A percentile compares a stretch with the other conserved stretches of the same genome.
phyloP scores from a whole-genome alignment of 2,113 vertebrate genomes.

The Oxygymnocypris stewartii region DNA sequence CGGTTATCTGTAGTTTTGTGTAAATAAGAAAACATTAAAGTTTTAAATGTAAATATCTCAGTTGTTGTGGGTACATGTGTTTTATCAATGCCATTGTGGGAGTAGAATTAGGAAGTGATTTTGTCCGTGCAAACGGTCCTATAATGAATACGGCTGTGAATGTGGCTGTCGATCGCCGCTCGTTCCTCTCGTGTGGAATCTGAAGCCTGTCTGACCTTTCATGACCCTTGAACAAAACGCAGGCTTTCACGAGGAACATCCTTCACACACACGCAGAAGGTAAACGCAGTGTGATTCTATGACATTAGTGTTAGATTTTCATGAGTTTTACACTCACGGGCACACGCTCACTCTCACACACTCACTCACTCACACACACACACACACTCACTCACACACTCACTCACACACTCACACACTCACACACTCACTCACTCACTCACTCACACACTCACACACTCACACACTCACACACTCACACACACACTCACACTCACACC shows the following conservation, averaged over 20 bases:
- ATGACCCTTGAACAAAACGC: background rate
- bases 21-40: background rate
- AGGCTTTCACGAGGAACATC: background rate
- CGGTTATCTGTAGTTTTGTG: no score
- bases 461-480: no score
- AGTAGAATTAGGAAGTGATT: no score
- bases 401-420: no score
- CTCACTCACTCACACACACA: no score
- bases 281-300: background rate
- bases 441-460: no score
- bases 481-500: no score
- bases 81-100: background rate
- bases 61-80: no score
- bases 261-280: background rate
- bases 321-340: background rate
- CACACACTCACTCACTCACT: no score
- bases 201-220: background rate
- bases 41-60: background rate
- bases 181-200: background rate
- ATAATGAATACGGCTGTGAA: background rate
- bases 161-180: background rate
- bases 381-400: no score
- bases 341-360: no score
- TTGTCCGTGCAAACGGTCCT: no score
- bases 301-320: background rate